A percentile compares a stretch with the other conserved stretches of the same genome.
These are phyloP conservation scores for Rhizoglyphus robini DNA, from an alignment of 1,140 invertebrate species.

Conservation along the genomic window DNA sequence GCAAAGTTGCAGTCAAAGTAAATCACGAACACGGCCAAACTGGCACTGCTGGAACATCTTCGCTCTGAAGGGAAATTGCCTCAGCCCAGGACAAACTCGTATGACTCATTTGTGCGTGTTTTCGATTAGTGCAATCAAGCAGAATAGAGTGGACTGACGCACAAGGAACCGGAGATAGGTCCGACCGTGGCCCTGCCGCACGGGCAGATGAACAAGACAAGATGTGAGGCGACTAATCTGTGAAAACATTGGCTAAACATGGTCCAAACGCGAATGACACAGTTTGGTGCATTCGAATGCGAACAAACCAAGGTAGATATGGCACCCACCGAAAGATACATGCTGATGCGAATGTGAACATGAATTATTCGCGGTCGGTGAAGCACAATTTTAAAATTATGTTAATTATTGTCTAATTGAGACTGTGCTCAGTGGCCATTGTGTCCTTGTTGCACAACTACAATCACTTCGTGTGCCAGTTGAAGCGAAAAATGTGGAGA, in stretches of 20 bases:
- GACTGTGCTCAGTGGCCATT: background rate
- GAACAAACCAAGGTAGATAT: too few relatives aligned
- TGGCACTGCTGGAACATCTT: too few relatives aligned
- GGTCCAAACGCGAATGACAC: background rate
- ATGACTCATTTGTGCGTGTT: background rate
- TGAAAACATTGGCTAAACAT: background rate
- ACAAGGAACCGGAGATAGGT: background rate
- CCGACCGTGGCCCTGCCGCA: background rate
- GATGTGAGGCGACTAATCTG: background rate
- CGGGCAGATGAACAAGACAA: background rate
- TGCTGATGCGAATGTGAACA: background rate
- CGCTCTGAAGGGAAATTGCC: too few relatives aligned
- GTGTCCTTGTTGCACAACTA: background rate
- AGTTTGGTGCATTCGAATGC: background rate
- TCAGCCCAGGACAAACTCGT: too few relatives aligned
- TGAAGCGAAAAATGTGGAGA: background rate
- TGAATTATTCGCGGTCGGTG: background rate
- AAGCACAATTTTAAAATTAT: slow-evolving; percentile 13
- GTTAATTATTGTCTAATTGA: slow-evolving; percentile 12
- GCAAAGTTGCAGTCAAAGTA: too few relatives aligned
- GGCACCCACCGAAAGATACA: background rate
- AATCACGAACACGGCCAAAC: too few relatives aligned
- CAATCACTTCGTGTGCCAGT: background rate
- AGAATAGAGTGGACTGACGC: background rate
- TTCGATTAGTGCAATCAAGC: background rate